Percentiles rank a stretch among this genome's conserved stretches.
Conservation (phyloP, 2,113 vertebrate genomes). For the Cyanocitta stelleri region DNA sequence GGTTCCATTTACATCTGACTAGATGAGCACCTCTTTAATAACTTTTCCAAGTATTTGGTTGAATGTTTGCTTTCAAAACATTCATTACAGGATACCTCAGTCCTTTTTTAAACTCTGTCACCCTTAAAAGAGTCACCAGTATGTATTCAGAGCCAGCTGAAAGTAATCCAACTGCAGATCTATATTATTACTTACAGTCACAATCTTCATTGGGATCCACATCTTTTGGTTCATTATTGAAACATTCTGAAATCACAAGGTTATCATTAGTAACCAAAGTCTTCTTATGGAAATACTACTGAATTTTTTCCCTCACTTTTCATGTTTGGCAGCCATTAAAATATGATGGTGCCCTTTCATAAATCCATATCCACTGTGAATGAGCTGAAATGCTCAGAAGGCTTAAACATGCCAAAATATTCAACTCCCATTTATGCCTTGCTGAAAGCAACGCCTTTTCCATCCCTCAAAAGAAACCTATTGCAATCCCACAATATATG, state of each 20-base stretch:
- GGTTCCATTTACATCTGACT: neutral
- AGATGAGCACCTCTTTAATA: neutral
- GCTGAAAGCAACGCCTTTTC: neutral
- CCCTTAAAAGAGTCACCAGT: neutral
- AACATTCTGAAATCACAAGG: constrained; percentile 79
- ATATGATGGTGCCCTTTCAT: neutral
- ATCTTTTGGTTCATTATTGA: constrained; percentile 85
- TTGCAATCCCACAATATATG: neutral
- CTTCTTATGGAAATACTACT: neutral
- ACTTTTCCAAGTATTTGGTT: neutral
- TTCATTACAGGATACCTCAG: neutral
- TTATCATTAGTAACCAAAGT: neutral
- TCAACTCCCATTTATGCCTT: neutral
- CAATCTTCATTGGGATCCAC: constrained; percentile 78
- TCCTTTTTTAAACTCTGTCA: neutral
- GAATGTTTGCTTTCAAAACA: neutral
- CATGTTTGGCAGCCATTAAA: neutral
- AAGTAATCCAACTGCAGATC: neutral
- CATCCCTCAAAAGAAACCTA: neutral
- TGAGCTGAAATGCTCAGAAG: neutral
- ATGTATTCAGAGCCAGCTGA: neutral
- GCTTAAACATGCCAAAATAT: neutral
- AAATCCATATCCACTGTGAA: neutral
- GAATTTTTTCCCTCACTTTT: neutral
- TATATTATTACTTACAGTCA: constrained; percentile 73